Base-by-base conservation (phyloP, 2,113 vertebrate genomes). In the Dascyllus trimaculatus region DNA sequence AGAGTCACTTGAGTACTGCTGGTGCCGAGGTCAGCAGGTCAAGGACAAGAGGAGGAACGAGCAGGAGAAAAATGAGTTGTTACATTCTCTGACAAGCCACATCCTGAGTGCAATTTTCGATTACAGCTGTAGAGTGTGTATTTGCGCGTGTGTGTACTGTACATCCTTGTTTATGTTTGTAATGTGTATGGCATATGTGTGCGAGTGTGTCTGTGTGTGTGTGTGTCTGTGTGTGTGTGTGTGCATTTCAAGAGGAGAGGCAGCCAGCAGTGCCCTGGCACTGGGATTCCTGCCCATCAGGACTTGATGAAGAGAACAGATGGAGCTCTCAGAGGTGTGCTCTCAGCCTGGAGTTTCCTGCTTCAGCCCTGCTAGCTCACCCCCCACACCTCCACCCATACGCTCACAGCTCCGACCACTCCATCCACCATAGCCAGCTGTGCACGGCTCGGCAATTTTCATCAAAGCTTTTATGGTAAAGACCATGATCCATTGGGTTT, bases 221-320 rank as follows among this genome's bases (percentile, higher is more conserved):
- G 35, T 53, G 8, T 26, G 32, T 67, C 1, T 29, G 32, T 14
- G 54, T 35, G 49, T 67, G 66, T 77, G 40, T 70, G 49, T 35
- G 49, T 67, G 70, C 75, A 49, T 77, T 71, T 71, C 59, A 79
- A 64, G 52, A 60, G 32, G 60, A 75, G 82, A 74, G 52, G 46
- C 32, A 70, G 88, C 75, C 78, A 80, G 85, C 77, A 73, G 73
- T 72, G 75, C 84, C 67, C 87, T 93, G 92, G 92, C 92, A 90
- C 77, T 8, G 61, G 61, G 57, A 75, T 58, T 71, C 62, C 76
- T 89, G 82, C 84, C 89, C 84, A 89, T 89, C 85, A 91, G 80
- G 87, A 79, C 69, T 76, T 80, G 75, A 87, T 56, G 82, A 77
- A 72, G 82, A 80, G 81, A 93, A 85, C 92, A 94, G 93, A 94